Evolutionary conservation across 2,797 vertebrate genomes (phyloP).

Genomic region (Falco concolor): DNA sequence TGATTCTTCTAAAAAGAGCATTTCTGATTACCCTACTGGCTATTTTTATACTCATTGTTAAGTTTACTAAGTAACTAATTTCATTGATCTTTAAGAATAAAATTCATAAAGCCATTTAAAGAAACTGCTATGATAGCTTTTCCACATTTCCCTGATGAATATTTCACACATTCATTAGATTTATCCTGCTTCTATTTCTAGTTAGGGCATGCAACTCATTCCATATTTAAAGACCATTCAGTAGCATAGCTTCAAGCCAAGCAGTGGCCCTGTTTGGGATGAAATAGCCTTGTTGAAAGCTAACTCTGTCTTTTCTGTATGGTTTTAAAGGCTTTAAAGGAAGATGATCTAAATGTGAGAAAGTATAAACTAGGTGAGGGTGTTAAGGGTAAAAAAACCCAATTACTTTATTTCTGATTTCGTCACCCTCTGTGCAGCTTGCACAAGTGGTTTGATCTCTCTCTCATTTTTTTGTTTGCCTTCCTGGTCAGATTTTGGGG

Average conservation of each 20-base stretch:
- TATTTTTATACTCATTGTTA: constrained; percentile 5
- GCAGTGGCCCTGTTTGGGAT: neutral
- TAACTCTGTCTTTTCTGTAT: neutral
- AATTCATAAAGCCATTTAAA: constrained; percentile 60
- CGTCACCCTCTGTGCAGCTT: neutral
- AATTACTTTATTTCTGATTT: neutral
- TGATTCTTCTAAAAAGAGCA: neutral
- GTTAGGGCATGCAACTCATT: constrained; percentile 14
- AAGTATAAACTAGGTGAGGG: neutral
- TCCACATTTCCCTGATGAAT: constrained; percentile 51
- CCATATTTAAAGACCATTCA: constrained; percentile 27
- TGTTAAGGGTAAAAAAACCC: neutral
- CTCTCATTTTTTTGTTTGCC: neutral
- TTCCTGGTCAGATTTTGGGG: neutral
- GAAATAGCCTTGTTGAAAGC: neutral
- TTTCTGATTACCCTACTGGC: constrained; percentile 4
- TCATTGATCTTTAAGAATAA: constrained; percentile 32
- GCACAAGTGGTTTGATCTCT: neutral
- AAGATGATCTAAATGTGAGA: neutral
- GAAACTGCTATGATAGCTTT: constrained; percentile 52
- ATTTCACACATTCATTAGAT: constrained; percentile 11
- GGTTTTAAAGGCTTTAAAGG: neutral
- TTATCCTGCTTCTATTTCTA: constrained; percentile 27
- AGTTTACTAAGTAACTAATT: constrained; percentile 41
- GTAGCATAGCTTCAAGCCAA: neutral